A percentile compares a stretch with the other conserved stretches of the same genome.
Conservation (phyloP, 2,888 invertebrate genomes). For the Harmothoe impar region DNA sequence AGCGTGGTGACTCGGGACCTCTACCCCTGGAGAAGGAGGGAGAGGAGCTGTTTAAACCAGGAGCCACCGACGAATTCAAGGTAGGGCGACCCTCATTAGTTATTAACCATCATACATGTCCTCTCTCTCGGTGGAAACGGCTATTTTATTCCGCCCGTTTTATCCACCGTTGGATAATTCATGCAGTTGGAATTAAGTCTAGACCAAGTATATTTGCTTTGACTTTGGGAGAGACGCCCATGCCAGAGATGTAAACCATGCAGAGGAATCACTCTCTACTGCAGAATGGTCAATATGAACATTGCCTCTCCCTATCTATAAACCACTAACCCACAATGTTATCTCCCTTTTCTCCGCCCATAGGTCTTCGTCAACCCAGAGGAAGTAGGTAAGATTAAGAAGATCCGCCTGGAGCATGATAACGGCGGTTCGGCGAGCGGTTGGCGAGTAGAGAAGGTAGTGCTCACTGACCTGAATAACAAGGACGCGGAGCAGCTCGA, state of each 20-base stretch:
- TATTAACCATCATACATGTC: too few relatives aligned
- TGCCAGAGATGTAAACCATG: too few relatives aligned
- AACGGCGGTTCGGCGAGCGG: constrained; percentile 71
- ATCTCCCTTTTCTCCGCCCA: not conserved
- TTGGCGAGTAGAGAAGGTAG: constrained; percentile 78
- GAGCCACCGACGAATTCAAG: constrained; percentile 79
- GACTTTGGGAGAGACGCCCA: too few relatives aligned
- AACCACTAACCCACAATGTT: not conserved
- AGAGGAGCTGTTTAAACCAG: constrained; percentile 74
- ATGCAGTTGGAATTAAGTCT: too few relatives aligned
- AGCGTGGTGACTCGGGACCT: constrained; percentile 77
- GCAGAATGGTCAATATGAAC: too few relatives aligned
- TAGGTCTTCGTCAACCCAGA: constrained; percentile 28
- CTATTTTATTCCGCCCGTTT: too few relatives aligned
- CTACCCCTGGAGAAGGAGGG: constrained; percentile 73
- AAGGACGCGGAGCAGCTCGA: constrained; percentile 69
- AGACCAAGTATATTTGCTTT: too few relatives aligned
- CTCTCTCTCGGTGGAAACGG: too few relatives aligned
- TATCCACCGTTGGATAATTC: too few relatives aligned
- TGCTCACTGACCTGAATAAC: constrained; percentile 68
- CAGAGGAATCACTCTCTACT: too few relatives aligned
- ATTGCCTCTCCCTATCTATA: not conserved
- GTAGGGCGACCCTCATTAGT: constrained; percentile 70
- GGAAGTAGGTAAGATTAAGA: constrained; percentile 76
- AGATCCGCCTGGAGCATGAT: constrained; percentile 80